Conservation (phyloP, 2,797 vertebrate genomes). For the Hippoglossus hippoglossus region DNA sequence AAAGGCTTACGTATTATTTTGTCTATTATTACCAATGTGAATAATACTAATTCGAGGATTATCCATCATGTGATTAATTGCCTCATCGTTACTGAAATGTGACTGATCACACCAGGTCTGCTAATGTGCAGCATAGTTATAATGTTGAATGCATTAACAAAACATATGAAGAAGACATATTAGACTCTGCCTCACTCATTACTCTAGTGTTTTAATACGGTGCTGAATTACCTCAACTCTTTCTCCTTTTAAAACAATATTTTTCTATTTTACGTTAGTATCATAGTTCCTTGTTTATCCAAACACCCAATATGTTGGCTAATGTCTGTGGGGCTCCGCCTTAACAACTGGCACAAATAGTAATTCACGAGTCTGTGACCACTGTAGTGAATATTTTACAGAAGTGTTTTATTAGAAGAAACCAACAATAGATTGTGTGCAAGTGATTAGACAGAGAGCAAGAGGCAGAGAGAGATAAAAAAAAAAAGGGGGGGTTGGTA, state of each 20-base stretch:
- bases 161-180: not conserved
- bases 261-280: no score
- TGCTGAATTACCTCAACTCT: not conserved
- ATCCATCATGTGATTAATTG: not conserved
- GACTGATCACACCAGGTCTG: not conserved
- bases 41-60: not conserved
- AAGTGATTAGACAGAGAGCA: slow-evolving; percentile 30
- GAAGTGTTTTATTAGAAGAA: slow-evolving; percentile 45
- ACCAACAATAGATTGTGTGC: slow-evolving; percentile 26
- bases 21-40: not conserved
- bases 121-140: no score
- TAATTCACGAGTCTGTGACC: slow-evolving; percentile 22
- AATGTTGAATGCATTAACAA: not conserved
- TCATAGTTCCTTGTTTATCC: no score
- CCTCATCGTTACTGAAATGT: no score
- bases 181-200: no score
- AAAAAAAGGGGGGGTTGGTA: not conserved
- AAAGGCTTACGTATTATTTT: no score
- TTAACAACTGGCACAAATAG: slow-evolving; percentile 1
- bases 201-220: not conserved
- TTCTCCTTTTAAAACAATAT: not conserved
- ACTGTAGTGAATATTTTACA: slow-evolving; percentile 43
- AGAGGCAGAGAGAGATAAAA: not conserved
- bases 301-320: not conserved
- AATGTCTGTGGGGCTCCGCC: not conserved